Evolutionary conservation across 2,888 invertebrate species (phyloP).

Genomic region (Pristionchus entomophagus): DNA sequence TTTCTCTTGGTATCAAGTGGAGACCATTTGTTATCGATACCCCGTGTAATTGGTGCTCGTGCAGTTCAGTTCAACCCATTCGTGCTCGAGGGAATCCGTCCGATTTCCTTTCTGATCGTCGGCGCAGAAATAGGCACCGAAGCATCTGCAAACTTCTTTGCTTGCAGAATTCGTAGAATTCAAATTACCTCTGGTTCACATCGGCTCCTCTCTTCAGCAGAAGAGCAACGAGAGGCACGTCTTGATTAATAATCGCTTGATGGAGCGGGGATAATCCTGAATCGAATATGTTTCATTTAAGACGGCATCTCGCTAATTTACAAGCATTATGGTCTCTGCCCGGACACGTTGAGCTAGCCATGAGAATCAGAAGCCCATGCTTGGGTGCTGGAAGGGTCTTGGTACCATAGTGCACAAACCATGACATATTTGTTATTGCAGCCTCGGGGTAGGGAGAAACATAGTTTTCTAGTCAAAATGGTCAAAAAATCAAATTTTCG

Average conservation of each 20-base stretch:
- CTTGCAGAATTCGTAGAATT: background rate
- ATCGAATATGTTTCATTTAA: background rate
- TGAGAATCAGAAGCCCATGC: too few species aligned
- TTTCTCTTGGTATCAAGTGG: background rate
- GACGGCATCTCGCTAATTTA: too few species aligned
- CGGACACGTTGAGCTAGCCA: too few species aligned
- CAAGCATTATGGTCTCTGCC: too few species aligned
- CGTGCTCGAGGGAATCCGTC: conserved; percentile 88
- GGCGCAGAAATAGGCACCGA: conserved; percentile 95
- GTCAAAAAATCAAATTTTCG: too few species aligned
- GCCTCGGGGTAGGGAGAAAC: too few species aligned
- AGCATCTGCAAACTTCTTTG: conserved; percentile 79
- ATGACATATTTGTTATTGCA: too few species aligned
- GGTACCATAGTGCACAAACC: too few species aligned
- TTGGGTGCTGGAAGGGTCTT: too few species aligned
- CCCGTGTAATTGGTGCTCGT: conserved; percentile 88
- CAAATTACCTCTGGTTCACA: conserved; percentile 81
- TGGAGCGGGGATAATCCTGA: conserved; percentile 82
- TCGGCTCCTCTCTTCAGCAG: conserved; percentile 91
- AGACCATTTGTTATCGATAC: too few species aligned
- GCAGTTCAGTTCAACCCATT: conserved; percentile 88
- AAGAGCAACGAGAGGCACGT: conserved; percentile 96
- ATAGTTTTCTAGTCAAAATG: too few species aligned
- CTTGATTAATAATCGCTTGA: conserved; percentile 98
- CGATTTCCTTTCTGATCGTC: conserved; percentile 96